phyloP scores from a whole-genome alignment of 2,113 vertebrate genomes.

The Kryptolebias marmoratus region DNA sequence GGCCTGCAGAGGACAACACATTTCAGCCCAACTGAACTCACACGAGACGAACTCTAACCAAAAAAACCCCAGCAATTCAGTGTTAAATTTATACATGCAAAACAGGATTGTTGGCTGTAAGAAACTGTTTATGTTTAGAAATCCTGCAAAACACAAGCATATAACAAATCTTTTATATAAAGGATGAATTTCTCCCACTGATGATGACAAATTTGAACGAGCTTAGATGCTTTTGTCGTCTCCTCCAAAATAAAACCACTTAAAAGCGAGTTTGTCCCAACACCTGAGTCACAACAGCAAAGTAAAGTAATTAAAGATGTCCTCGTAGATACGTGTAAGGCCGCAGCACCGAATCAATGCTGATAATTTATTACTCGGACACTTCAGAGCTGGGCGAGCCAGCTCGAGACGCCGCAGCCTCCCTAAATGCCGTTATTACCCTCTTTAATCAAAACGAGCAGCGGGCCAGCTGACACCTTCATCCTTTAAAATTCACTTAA shows the following conservation, averaged over 20 bases:
- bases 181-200: too few species aligned
- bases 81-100: too few species aligned
- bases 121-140: too few species aligned
- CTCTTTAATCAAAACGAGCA: conserved; percentile 59
- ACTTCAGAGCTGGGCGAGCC: conserved; percentile 25
- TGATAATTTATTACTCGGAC: conserved; percentile 40
- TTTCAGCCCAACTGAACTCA: not conserved
- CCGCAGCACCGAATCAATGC: conserved; percentile 27
- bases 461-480: conserved; percentile 37
- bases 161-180: too few species aligned
- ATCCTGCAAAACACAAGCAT: too few species aligned
- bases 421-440: conserved; percentile 43
- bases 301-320: conserved; percentile 51
- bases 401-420: conserved; percentile 36
- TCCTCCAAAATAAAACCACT: conserved; percentile 21
- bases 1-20: conserved; percentile 81
- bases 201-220: too few species aligned
- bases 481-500: conserved; percentile 50
- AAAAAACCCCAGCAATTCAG: too few species aligned
- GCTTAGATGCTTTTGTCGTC: not conserved
- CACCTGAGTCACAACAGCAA: conserved; percentile 8
- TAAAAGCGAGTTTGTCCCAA: conserved; percentile 6
- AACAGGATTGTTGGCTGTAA: too few species aligned
- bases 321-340: conserved; percentile 22
- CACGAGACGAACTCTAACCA: too few species aligned